Percentiles rank a stretch among this genome's conserved stretches.
Evolutionary conservation across 92 coral and sea anemone species (phyloP).

Genomic region (Hydrozoanthus gracilis): DNA sequence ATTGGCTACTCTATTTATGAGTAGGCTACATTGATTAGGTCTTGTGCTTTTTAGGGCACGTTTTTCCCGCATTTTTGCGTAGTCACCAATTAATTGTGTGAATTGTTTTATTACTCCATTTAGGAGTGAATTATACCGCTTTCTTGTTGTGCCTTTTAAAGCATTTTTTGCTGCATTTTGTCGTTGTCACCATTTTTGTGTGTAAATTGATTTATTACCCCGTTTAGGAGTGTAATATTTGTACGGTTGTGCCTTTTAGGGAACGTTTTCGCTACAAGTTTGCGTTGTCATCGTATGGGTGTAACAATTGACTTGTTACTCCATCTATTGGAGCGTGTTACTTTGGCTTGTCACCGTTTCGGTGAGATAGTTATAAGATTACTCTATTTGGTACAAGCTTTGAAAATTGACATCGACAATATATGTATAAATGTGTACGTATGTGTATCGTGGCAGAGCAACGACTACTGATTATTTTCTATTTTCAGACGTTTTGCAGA

Average conservation of each 20-base stretch:
- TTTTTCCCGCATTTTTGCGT: not conserved
- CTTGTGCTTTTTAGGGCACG: slow-evolving; percentile 4
- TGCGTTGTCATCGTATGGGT: not conserved
- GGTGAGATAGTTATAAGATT: not conserved
- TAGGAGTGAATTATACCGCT: not conserved
- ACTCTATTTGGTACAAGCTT: not conserved
- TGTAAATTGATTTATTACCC: not conserved
- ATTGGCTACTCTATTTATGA: not conserved
- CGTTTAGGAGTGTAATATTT: not conserved
- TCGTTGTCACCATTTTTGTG: not conserved
- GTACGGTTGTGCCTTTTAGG: not conserved
- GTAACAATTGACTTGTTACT: not conserved
- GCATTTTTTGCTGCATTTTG: not conserved
- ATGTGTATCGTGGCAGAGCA: too few species aligned
- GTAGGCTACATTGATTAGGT: not conserved
- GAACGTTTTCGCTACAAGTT: not conserved
- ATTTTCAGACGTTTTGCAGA: slow-evolving; percentile 27
- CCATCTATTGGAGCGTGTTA: not conserved
- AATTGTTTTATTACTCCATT: too few species aligned
- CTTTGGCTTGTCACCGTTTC: not conserved
- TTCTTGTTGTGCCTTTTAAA: not conserved
- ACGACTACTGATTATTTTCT: too few species aligned
- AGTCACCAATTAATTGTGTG: not conserved
- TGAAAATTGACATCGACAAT: not conserved
- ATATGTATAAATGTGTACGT: too few species aligned